Percentiles rank a stretch among this genome's conserved stretches.
Evolutionary conservation across 2,797 vertebrate species (phyloP).

Genomic region (Pelodytes ibericus): DNA sequence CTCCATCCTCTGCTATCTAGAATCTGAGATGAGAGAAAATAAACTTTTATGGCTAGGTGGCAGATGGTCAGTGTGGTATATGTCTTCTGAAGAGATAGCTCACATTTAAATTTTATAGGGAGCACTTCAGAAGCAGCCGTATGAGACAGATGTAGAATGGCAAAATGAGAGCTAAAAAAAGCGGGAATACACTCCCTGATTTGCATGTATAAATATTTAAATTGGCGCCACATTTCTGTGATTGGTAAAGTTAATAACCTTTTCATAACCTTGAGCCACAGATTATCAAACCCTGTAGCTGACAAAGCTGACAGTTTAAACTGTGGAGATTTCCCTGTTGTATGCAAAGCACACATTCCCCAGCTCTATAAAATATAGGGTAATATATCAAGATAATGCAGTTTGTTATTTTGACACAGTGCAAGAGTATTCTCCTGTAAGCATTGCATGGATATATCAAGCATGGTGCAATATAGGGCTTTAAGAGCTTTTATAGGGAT

Average conservation of each 20-base stretch:
- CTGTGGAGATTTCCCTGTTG: conserved; percentile 18
- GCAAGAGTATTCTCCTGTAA: conserved; percentile 28
- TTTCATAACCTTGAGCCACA: conserved; percentile 53
- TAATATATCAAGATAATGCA: conserved; percentile 49
- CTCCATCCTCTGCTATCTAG: conserved; percentile 32
- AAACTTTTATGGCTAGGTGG: conserved; percentile 53
- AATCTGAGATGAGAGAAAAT: conserved; percentile 49
- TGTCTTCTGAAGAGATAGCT: conserved; percentile 56
- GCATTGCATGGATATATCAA: conserved; percentile 20
- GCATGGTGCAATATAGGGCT: background rate
- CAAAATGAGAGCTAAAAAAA: conserved; percentile 55
- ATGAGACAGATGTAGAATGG: conserved; percentile 57
- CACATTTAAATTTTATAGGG: conserved; percentile 56
- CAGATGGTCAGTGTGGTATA: conserved; percentile 56
- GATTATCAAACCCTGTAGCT: conserved; percentile 35
- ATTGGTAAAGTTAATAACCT: conserved; percentile 54
- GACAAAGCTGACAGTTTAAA: conserved; percentile 25
- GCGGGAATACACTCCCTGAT: conserved; percentile 46
- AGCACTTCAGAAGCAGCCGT: conserved; percentile 55
- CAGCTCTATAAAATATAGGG: conserved; percentile 33
- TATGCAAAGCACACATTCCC: conserved; percentile 45
- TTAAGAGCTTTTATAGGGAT: background rate
- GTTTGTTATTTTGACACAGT: conserved; percentile 37
- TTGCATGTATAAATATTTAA: conserved; percentile 58
- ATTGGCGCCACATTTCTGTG: conserved; percentile 52